Percentiles rank a stretch among this genome's conserved stretches.
Conservation (phyloP, 2,888 invertebrate genomes). For the Cataglyphis cursor region DNA sequence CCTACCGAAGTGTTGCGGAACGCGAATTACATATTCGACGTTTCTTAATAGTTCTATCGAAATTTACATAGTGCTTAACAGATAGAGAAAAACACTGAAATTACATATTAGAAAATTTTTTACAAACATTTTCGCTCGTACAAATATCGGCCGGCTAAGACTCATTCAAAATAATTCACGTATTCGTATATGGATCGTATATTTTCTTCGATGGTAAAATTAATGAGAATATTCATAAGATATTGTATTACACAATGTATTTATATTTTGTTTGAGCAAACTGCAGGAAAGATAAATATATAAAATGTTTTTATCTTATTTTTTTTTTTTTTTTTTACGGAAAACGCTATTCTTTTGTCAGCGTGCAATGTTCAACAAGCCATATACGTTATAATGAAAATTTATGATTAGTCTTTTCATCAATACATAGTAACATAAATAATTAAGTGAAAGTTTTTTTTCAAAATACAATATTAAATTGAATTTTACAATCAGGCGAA, state of each 20-base stretch:
- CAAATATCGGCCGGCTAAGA: constrained; percentile 45
- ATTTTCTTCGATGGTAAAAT: background rate
- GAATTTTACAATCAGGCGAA: background rate
- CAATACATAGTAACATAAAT: constrained; percentile 2
- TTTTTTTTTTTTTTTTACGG: background rate
- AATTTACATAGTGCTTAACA: constrained; percentile 74
- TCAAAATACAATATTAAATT: constrained; percentile 20
- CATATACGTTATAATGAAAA: constrained; percentile 24
- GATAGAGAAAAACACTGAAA: constrained; percentile 76
- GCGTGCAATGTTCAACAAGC: background rate
- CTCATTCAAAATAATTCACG: constrained; percentile 24
- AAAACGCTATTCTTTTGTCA: constrained; percentile 29
- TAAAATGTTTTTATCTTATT: background rate
- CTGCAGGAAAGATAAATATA: constrained; percentile 22
- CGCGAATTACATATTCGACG: constrained; percentile 53
- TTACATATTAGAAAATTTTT: constrained; percentile 75
- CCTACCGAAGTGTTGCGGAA: constrained; percentile 55
- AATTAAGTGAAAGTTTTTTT: background rate
- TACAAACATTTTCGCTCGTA: constrained; percentile 71
- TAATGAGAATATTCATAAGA: constrained; percentile 25
- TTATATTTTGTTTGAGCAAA: constrained; percentile 12
- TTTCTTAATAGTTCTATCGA: constrained; percentile 59
- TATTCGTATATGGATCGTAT: constrained; percentile 14
- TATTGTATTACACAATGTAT: too few species aligned
- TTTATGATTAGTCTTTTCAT: constrained; percentile 3